A percentile compares a stretch with the other conserved stretches of the same genome.
These are phyloP conservation scores for Zaprionus tsacasi DNA, from an alignment of 1,140 invertebrate genomes.

Conservation along the genomic window DNA sequence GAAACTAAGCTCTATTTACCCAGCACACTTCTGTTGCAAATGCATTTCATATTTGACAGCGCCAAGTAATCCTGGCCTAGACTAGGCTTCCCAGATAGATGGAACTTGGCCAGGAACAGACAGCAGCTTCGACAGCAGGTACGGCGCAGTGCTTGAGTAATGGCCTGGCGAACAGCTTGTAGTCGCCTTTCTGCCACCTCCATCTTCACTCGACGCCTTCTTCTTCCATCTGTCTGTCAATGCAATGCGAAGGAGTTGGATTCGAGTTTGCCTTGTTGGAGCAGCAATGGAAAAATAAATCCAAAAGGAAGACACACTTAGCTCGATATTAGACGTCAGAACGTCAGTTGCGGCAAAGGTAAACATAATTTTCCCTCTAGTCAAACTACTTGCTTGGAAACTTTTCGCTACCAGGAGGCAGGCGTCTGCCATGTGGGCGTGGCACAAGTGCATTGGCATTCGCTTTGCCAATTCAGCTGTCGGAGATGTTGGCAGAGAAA, in stretches of 20 bases:
- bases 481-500: slow-evolving; percentile 31
- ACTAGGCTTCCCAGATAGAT: slow-evolving; percentile 15
- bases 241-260: slow-evolving; percentile 18
- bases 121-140: slow-evolving; percentile 12
- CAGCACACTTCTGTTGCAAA: slow-evolving; percentile 1
- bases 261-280: slow-evolving; percentile 5
- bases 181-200: neutral
- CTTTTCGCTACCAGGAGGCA: neutral
- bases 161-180: neutral
- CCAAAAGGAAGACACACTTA: slow-evolving; percentile 32
- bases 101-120: slow-evolving; percentile 13
- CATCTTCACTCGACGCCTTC: neutral
- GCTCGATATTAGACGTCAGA: slow-evolving; percentile 56
- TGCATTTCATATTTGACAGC: slow-evolving; percentile 32
- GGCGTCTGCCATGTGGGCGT: neutral
- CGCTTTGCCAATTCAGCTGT: slow-evolving; percentile 39
- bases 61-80: slow-evolving; percentile 26
- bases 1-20: neutral
- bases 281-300: slow-evolving; percentile 37
- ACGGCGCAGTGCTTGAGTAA: slow-evolving; percentile 13
- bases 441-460: slow-evolving; percentile 30
- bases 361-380: slow-evolving; percentile 70
- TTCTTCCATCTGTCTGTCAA: neutral
- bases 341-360: slow-evolving; percentile 51
- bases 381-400: slow-evolving; percentile 38